phyloP scores from a whole-genome alignment of 2,888 invertebrate species.

The Cataglyphis livida region DNA sequence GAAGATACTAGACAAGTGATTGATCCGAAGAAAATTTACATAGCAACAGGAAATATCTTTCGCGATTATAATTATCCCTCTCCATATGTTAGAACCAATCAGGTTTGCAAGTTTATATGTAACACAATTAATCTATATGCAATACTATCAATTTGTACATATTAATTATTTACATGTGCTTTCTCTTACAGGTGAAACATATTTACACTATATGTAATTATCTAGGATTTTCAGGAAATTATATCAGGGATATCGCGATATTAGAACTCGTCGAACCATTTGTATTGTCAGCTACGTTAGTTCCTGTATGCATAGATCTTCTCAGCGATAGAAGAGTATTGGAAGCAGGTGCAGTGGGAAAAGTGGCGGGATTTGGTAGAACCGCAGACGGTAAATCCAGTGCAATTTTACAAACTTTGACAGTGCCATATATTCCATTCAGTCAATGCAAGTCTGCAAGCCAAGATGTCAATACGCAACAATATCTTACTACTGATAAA shows the following conservation, averaged over 20 bases:
- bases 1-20: constrained; percentile 65
- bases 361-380: constrained; percentile 83
- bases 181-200: constrained; percentile 77
- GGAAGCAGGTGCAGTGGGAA: constrained; percentile 77
- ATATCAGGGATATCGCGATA: constrained; percentile 81
- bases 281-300: constrained; percentile 74
- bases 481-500: constrained; percentile 81
- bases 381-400: constrained; percentile 78
- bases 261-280: constrained; percentile 76
- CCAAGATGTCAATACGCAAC: constrained; percentile 65
- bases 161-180: not conserved
- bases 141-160: not conserved
- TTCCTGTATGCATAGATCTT: constrained; percentile 81
- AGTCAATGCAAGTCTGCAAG: constrained; percentile 75
- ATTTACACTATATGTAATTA: constrained; percentile 79
- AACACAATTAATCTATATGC: not conserved
- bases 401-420: constrained; percentile 77
- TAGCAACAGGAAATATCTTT: constrained; percentile 83
- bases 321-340: constrained; percentile 70
- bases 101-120: constrained; percentile 65
- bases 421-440: constrained; percentile 79
- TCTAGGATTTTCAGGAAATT: constrained; percentile 79
- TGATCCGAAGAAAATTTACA: constrained; percentile 69
- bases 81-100: constrained; percentile 73
- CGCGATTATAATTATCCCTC: constrained; percentile 77